Conservation (phyloP, 1,140 invertebrate genomes). For the Temnothorax nylanderi region DNA sequence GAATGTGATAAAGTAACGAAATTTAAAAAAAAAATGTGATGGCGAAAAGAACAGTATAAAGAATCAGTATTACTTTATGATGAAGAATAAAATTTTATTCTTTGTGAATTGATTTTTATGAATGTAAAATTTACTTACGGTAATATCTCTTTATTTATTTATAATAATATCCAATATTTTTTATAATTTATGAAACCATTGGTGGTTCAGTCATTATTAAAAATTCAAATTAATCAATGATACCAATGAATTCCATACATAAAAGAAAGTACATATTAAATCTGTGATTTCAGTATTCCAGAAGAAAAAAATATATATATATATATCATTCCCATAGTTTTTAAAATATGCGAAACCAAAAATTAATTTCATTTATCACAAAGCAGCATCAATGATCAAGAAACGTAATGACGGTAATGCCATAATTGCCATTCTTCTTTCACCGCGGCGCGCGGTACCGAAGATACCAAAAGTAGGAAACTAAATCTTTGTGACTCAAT, state of each 20-base stretch:
- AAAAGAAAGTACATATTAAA: background rate
- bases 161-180: background rate
- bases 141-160: background rate
- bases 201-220: background rate
- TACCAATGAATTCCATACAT: background rate
- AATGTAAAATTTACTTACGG: background rate
- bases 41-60: background rate
- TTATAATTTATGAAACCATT: background rate
- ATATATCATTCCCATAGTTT: background rate
- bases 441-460: constrained; percentile 5
- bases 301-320: no score
- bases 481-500: constrained; percentile 76
- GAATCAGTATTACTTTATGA: background rate
- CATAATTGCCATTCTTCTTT: constrained; percentile 63
- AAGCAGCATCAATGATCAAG: background rate
- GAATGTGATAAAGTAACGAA: background rate
- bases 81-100: background rate
- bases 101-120: background rate
- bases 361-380: constrained; percentile 22
- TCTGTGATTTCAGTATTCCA: background rate
- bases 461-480: constrained; percentile 53
- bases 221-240: background rate
- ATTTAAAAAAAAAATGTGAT: background rate
- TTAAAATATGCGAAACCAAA: background rate
- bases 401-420: constrained; percentile 36